Base-by-base conservation (phyloP, 2,888 invertebrate species). In the Chymomyza caudatula region DNA sequence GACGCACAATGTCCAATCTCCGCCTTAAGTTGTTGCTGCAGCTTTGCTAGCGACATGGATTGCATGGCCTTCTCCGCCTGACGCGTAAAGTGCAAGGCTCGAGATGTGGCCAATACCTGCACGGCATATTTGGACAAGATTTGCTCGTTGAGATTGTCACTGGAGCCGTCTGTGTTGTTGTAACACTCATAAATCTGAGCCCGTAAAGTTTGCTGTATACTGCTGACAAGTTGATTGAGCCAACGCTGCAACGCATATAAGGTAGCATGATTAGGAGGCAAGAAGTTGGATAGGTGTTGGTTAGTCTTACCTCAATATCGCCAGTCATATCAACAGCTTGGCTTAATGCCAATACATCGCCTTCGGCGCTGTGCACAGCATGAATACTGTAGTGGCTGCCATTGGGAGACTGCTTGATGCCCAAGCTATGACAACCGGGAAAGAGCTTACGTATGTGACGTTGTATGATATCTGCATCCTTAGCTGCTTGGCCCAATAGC, bases 391-490 rank as follows among this genome's bases (percentile, higher is more conserved):
- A 82, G 47, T 74, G 75, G 29, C 62, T 70, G n/a, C 57, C 73
- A 11, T 62, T 74, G 5, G 64, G 8, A 4, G 60, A 19, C 69
- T 77, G 83, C 42, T 75, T 75, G 77, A 97, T 94, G 52, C 93
- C 92, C 2, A 98, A 95, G 22, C 93, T 93, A 65, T 95, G 94
- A 63, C 97, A 94, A 1, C 97, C 97, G 29, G 98, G 97, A 90
- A 98, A 99, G 17, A 99, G 92, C 90, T 99, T 99, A 90, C 97
- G 97, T 74, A 99, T 92, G 89, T 99, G 99, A 0, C 95, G 93
- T 90, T 98, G 97, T 89, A 99, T 96, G 2, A 98, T 95, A 55
- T 93, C 93, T 5, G 88, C 86, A 67, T 96, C 96, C 79, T 97
- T 97, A 0, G 96, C 94, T 0, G 97, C 95, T 91, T 98, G 98